Evolutionary conservation across 1,140 invertebrate genomes (phyloP).

Genomic region (Thalassaphorura encarpata): DNA sequence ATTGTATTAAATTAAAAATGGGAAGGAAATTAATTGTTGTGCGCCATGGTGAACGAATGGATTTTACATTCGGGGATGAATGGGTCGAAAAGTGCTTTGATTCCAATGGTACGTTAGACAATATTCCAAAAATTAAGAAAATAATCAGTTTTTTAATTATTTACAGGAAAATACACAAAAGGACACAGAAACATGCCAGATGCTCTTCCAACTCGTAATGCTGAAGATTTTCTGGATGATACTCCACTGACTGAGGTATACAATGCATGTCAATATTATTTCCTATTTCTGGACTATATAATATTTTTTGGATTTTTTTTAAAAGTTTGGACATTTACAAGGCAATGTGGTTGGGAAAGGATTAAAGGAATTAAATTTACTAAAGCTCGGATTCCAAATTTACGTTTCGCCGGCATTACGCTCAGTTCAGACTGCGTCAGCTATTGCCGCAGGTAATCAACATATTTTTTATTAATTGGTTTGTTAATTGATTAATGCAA

Average conservation of each 20-base stretch:
- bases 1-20: too few relatives aligned
- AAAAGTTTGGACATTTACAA: constrained; percentile 49
- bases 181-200: constrained; percentile 85
- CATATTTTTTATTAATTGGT: too few relatives aligned
- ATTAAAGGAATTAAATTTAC: constrained; percentile 50
- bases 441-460: constrained; percentile 51
- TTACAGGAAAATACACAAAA: constrained; percentile 51
- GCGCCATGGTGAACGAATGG: constrained; percentile 77
- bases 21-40: constrained; percentile 47
- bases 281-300: too few relatives aligned
- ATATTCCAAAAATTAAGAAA: too few relatives aligned
- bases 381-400: constrained; percentile 53
- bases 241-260: constrained; percentile 74
- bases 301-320: constrained; percentile 10
- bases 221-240: constrained; percentile 64
- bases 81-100: constrained; percentile 85
- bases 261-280: constrained; percentile 35
- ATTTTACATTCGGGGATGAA: constrained; percentile 72
- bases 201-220: constrained; percentile 47
- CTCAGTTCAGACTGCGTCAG: constrained; percentile 78
- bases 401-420: constrained; percentile 75
- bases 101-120: constrained; percentile 47
- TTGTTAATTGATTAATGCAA: too few relatives aligned
- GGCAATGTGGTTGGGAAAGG: constrained; percentile 55
- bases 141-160: background rate